Base-by-base conservation (phyloP, 2,888 invertebrate genomes). In the Plebejus melissa region DNA sequence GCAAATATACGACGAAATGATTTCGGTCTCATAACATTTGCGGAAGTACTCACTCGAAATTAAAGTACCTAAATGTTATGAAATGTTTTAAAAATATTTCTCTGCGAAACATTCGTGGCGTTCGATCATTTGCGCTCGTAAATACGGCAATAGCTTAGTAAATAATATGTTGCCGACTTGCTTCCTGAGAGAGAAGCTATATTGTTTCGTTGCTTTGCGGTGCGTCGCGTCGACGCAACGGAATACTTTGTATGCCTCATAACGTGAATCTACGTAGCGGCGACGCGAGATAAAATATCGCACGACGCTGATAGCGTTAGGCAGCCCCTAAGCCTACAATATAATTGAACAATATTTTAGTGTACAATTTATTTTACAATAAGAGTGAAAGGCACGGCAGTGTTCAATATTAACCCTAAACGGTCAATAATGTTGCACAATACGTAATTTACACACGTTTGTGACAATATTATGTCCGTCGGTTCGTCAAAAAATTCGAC, bases 61-160 rank as follows among this genome's bases (percentile, higher is more conserved):
- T 70, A 41, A 70, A 46, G 72, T 54, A 72, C 72, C 32, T 72
- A 72, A 65, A 72, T 72, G 50, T 46, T 72, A 72, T 72, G 50
- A 72, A 72, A 72, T 50, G 28, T 54, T 46, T 72, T 32, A 72
- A 72, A 72, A 72, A 50, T 72, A 72, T 72, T 72, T 46, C 72
- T 28, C 50, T 1, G 54, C 72, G 54, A 50, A 72, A 72, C 28
- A 22, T 72, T 72, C 50, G 54, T 5, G n/a, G 72, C 36, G 72
- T 72, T 72, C 72, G 72, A 72, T 72, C 72, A 32, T 72, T 72
- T 28, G 72, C 54, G 72, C 72, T 72, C 54, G 72, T 72, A 72
- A 72, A 72, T 46, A 72, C 32, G 50, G 54, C 72, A 50, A 50
- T 28, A 72, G 50, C 41, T 13, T 36, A 36, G 65, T 36, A 65